Conservation (phyloP, 2,888 invertebrate genomes). For the Coecobrya sp. region DNA sequence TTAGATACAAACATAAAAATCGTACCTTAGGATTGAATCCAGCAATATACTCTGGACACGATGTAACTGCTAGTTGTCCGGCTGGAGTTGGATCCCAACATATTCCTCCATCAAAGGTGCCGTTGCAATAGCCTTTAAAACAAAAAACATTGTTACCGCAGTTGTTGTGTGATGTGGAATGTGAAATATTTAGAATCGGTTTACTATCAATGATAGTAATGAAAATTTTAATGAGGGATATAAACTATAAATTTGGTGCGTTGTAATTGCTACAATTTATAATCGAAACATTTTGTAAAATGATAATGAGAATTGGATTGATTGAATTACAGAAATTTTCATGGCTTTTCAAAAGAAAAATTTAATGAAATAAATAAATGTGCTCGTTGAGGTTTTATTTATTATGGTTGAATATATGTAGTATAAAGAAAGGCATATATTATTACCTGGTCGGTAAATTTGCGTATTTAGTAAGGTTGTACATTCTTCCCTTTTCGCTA, state of each 20-base stretch:
- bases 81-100: conserved; percentile 89
- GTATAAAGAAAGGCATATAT: not conserved
- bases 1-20: not conserved
- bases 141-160: not conserved
- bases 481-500: conserved; percentile 43
- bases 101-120: conserved; percentile 89
- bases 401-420: not conserved
- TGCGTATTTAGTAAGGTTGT: not conserved
- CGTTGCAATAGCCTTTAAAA: conserved; percentile 88
- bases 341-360: too few species aligned
- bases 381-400: too few species aligned
- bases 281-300: not conserved
- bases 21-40: conserved; percentile 68
- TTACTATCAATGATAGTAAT: not conserved
- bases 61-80: conserved; percentile 87
- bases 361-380: too few species aligned
- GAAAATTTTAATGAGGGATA: not conserved
- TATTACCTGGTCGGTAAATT: conserved; percentile 33
- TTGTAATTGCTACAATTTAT: not conserved
- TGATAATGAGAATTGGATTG: conserved; percentile 9
- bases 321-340: too few species aligned
- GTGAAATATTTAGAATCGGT: too few species aligned
- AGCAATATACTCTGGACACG: conserved; percentile 88
- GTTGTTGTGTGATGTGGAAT: not conserved
- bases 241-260: too few species aligned